Base-by-base conservation (phyloP, 2,113 vertebrate genomes). In the Lepisosteus osseus region DNA sequence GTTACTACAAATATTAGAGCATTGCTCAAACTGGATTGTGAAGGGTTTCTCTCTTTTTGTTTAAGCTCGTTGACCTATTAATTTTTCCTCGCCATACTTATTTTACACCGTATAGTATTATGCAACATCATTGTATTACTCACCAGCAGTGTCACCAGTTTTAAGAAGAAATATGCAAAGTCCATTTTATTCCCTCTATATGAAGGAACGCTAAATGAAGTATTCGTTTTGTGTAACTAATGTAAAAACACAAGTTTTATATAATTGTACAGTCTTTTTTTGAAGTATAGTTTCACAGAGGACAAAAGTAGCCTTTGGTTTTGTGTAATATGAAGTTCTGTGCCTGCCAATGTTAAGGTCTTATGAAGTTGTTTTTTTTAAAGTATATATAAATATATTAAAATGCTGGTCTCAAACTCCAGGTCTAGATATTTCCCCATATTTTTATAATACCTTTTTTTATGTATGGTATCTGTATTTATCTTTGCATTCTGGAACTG, bases 231-330 rank as follows among this genome's bases (percentile, higher is more conserved):
- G 92, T 97, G 95, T 98, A 99, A 96, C 96, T 98, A 97, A 97
- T 99, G 96, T 99, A 98, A 93, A 92, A 97, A 95, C 91, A 94
- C 94, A 94, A 92, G 88, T 98, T 99, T 98, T 98, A 97, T 98
- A 97, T 93, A 93, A 94, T 93, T 99, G 97, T 99, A 98, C 96
- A 98, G 96, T 93, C 93, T 87, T 80, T 87, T 77, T 76, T 80
- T 73, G 75, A 76, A 82, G 67, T 67, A 67, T 78, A 71, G 56
- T 69, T 74, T 81, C 79, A 79, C 76, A 79, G 68, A 68, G 78
- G 72, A 29, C 29, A 73, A 80, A 78, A 67, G 77, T 79, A 86
- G 85, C 79, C 82, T 85, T 86, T 78, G 78, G 86, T 81, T 76
- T 74, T 80, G 84, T 82, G 82, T 88, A 85, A 79, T 86, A 71